phyloP scores from a whole-genome alignment of 2,888 invertebrate genomes.

The Macrophya annulata region DNA sequence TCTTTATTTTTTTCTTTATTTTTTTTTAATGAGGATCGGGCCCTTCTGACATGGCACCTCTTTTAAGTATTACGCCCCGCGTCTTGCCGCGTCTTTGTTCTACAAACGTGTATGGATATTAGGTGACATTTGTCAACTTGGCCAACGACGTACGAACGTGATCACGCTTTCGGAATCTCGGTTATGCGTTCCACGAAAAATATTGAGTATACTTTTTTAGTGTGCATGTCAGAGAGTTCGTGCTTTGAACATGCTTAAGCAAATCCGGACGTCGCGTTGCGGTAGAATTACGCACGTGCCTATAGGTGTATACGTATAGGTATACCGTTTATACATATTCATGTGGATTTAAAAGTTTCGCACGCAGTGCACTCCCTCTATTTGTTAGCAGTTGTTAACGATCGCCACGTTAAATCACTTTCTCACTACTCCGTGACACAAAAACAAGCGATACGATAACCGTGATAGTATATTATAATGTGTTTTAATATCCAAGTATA shows the following conservation, averaged over 20 bases:
- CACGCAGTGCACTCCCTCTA: not conserved
- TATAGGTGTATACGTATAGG: not conserved
- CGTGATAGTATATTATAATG: not conserved
- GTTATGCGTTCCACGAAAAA: not conserved
- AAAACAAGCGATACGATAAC: not conserved
- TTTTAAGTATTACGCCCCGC: not conserved
- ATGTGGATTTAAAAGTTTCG: not conserved
- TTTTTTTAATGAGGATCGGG: not conserved
- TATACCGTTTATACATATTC: not conserved
- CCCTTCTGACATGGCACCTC: not conserved
- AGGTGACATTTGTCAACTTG: not conserved
- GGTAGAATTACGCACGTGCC: not conserved
- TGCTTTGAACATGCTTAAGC: not conserved
- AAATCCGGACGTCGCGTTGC: not conserved
- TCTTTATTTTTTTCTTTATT: too few relatives aligned
- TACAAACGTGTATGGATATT: not conserved
- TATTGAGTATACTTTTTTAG: not conserved
- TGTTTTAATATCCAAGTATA: not conserved
- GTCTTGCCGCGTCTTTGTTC: not conserved
- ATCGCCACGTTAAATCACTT: not conserved
- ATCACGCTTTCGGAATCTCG: not conserved
- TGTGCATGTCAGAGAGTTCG: conserved; percentile 10
- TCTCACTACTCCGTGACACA: not conserved
- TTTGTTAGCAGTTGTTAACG: not conserved
- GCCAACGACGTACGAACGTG: not conserved